Evolutionary conservation across 35 echinoderm and acorn worm genomes (phyloP).

Genomic region (Acanthaster planci): DNA sequence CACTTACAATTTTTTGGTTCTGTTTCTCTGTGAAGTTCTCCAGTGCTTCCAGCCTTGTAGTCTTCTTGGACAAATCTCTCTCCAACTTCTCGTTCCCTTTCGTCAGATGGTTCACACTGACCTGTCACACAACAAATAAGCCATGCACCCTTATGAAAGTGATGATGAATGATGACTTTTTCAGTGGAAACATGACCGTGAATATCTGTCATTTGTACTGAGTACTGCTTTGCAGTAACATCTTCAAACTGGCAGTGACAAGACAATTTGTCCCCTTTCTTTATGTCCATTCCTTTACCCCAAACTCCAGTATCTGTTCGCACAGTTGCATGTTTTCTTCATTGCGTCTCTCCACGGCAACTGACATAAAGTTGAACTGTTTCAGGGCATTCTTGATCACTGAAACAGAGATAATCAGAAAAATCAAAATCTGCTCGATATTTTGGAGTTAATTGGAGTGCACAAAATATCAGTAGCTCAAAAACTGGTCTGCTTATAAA

Average conservation of each 20-base stretch:
- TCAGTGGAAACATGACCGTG: no score
- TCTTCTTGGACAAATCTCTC: conserved; percentile 61
- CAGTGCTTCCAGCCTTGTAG: conserved; percentile 24
- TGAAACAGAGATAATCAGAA: neutral
- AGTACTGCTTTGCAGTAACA: no score
- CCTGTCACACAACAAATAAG: conserved; percentile 39
- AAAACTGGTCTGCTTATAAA: no score
- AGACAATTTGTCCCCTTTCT: neutral
- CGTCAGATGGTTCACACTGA: conserved; percentile 69
- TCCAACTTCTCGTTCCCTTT: conserved; percentile 74
- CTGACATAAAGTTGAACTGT: conserved; percentile 89
- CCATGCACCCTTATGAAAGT: no score
- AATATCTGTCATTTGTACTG: no score
- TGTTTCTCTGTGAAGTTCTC: conserved; percentile 71
- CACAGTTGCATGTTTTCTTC: conserved; percentile 67
- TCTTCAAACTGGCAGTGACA: no score
- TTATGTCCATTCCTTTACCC: conserved; percentile 38
- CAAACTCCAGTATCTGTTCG: conserved; percentile 79
- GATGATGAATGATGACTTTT: no score
- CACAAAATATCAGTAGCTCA: no score
- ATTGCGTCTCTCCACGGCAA: conserved; percentile 85
- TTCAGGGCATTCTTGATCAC: conserved; percentile 80
- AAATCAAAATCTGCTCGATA: no score
- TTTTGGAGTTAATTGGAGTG: no score
- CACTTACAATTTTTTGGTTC: conserved; percentile 78